Percentiles rank a stretch among this genome's conserved stretches.
These are phyloP conservation scores for Phyllopteryx taeniolatus DNA, from an alignment of 2,113 vertebrate species.

Conservation along the genomic window DNA sequence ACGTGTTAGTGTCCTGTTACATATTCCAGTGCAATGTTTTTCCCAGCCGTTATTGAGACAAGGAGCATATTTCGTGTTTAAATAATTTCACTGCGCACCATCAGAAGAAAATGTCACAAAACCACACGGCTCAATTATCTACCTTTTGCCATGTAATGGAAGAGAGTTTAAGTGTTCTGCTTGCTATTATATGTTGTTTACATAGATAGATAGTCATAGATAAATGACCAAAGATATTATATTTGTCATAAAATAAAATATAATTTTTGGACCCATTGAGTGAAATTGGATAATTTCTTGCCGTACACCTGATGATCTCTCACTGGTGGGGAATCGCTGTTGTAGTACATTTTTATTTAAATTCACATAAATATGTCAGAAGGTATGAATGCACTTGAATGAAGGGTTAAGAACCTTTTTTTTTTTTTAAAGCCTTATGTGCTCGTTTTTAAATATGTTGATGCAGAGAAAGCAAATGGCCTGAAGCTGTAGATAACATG, in stretches of 20 bases:
- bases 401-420: background rate
- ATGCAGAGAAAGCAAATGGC: slow-evolving; percentile 17
- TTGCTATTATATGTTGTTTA: no score
- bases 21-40: background rate
- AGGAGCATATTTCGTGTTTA: background rate
- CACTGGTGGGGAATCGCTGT: background rate
- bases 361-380: background rate
- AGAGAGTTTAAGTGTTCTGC: no score
- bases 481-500: slow-evolving; percentile 25
- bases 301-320: no score
- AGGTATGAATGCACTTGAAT: background rate
- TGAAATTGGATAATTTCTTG: no score
- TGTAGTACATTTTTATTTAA: background rate
- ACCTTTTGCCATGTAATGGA: no score
- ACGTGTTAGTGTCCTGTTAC: background rate
- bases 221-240: no score
- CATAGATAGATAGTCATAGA: no score
- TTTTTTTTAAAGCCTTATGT: background rate
- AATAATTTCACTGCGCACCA: background rate
- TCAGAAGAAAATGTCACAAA: background rate
- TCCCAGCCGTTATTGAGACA: background rate
- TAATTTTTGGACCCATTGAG: no score
- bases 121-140: no score
- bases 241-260: no score
- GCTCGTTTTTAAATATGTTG: background rate